Conservation (phyloP, 1,140 invertebrate genomes). For the Hyphantria cunea region DNA sequence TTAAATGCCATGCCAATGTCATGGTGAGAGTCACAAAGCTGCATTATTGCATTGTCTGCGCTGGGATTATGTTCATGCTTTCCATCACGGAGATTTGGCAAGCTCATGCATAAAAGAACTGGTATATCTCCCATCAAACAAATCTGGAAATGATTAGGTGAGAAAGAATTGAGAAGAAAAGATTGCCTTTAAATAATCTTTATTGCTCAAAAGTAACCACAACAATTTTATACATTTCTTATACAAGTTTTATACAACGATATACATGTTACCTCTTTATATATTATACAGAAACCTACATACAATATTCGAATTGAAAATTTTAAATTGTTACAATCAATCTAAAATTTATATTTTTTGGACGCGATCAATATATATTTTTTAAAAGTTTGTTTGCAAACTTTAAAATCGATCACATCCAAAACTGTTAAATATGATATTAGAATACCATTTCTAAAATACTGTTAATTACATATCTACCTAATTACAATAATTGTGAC, state of each 20-base stretch:
- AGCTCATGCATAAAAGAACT: no score
- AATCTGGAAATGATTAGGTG: no score
- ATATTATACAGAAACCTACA: constrained; percentile 9
- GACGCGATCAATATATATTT: constrained; percentile 66
- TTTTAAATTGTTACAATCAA: constrained; percentile 42
- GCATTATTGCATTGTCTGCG: no score
- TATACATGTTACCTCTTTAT: constrained; percentile 49
- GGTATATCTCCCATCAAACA: no score
- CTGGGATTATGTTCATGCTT: no score
- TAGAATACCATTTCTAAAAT: constrained; percentile 14
- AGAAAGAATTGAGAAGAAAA: no score
- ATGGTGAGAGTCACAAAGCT: no score
- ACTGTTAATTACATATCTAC: constrained; percentile 18
- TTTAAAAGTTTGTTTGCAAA: constrained; percentile 10
- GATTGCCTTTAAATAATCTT: constrained; percentile 44
- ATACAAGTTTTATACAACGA: constrained; percentile 50
- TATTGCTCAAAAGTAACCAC: constrained; percentile 39
- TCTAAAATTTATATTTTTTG: constrained; percentile 51
- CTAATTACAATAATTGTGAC: constrained; percentile 22
- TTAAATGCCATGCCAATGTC: no score
- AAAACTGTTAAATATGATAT: constrained; percentile 45
- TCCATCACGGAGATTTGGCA: no score
- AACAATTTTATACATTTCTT: constrained; percentile 46
- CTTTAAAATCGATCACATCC: constrained; percentile 73
- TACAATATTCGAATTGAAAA: constrained; percentile 17